Base-by-base conservation (phyloP, 2,797 vertebrate genomes). In the Prunella strophiata region DNA sequence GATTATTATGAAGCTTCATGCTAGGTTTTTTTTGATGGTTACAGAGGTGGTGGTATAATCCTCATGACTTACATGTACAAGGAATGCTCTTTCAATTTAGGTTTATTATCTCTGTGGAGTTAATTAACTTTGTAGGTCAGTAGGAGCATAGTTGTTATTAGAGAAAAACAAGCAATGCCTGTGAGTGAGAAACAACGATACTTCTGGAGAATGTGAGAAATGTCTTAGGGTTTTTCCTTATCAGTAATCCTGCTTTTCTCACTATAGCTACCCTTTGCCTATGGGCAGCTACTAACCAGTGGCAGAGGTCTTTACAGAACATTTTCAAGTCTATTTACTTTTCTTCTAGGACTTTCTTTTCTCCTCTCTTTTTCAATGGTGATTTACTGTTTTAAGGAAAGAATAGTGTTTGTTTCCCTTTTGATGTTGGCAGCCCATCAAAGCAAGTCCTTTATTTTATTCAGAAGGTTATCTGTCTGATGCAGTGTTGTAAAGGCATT, bases 51-150 rank as follows among this genome's bases (percentile, higher is more conserved):
- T 83, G 23, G 23, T 83, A 22, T 91, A 83, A 83, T 77, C 78
- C 27, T 91, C 2, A 0, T 73, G 67, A 87, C 21, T 79, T 68
- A 9, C 0, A 9, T 36, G 27, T 76, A 27, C 34, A 47, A 93
- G 78, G 92, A 96, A 80, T 73, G 81, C 61, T 65, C 52, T 82
- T 78, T 77, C 61, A 89, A 40, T 80, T 85, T 75, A 68, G 27
- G 36, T 82, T 95, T 93, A 68, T 94, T 77, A 88, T 87, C 47
- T 89, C 75, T 74, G 27, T 59, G 43, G 27, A 80, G 68, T 85
- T 94, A 92, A 96, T 95, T 91, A 96, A 83, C 54, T 89, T 75
- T 80, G 68, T 85, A 72, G 50, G 68, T 92, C 0, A n/a, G 0
- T 67, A 72, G 75, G 61, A 95, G 54, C 12, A 3, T 42, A 29